These are phyloP conservation scores for Pelobates fuscus DNA, from an alignment of 2,113 vertebrate genomes.

Conservation along the genomic window DNA sequence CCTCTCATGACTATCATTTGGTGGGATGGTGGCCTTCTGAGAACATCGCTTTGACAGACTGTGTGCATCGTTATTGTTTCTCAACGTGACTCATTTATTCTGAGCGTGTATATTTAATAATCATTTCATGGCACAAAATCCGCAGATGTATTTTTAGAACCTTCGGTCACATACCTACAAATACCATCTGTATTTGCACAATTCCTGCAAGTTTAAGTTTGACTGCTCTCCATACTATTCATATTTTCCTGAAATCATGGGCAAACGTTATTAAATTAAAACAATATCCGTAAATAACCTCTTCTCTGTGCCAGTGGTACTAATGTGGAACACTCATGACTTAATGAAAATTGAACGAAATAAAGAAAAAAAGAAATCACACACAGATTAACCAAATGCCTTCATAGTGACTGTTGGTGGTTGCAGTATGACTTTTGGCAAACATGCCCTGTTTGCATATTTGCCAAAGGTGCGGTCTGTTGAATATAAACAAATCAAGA, in stretches of 20 bases:
- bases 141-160: too few relatives aligned
- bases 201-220: slow-evolving; percentile 18
- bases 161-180: not conserved
- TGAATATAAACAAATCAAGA: not conserved
- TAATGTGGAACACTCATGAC: slow-evolving; percentile 27
- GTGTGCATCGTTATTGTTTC: too few relatives aligned
- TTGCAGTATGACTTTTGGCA: slow-evolving; percentile 14
- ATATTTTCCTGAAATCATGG: slow-evolving; percentile 32
- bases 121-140: too few relatives aligned
- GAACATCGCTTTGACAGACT: too few relatives aligned
- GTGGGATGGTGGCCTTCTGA: too few relatives aligned
- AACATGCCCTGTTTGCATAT: slow-evolving; percentile 7
- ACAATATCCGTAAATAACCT: slow-evolving; percentile 8
- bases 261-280: slow-evolving; percentile 17
- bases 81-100: too few relatives aligned
- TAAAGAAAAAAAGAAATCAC: slow-evolving; percentile 23
- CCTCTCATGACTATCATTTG: too few relatives aligned
- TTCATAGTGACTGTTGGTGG: slow-evolving; percentile 37
- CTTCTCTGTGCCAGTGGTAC: slow-evolving; percentile 6
- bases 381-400: not conserved
- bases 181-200: not conserved
- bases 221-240: slow-evolving; percentile 16
- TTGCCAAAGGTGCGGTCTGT: slow-evolving; percentile 42
- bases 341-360: slow-evolving; percentile 15
- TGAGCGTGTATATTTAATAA: too few relatives aligned